Evolutionary conservation across 2,797 vertebrate species (phyloP), one percentile per base, ranked within the genome.

Genomic region (Sebastes trivittatus): DNA sequence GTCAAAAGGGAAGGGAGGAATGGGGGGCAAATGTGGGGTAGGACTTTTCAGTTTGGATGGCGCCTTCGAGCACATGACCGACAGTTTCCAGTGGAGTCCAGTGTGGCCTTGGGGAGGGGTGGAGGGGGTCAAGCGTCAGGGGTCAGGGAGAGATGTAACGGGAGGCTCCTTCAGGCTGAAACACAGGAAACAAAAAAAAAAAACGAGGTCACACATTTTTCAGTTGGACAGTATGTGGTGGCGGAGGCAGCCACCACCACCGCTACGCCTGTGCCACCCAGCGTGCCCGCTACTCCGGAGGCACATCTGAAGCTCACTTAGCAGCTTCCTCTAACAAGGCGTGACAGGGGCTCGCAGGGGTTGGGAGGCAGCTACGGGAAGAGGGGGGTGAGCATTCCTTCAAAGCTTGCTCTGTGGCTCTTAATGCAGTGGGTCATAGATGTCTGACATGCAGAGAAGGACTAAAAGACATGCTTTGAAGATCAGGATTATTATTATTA

Each of bases 221-320:
- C 49, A 30, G 67, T 72, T 56, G 16, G 62, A 42, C 23, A 18
- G 16, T 78, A 74, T 73, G 66, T 36, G 30, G 70, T 34, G 78
- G 69, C 36, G 56, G 71, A 77, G 20, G 66, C 81, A 75, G 60
- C 78, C 59, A 61, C 78, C 72, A 64, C 29, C 70, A 59, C 73
- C 7, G n/a, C 83, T 70, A 22, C 5, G 76, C 75, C 76, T 72
- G 79, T 81, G 86, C 90, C 89, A 88, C 86, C 90, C 85, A 81
- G 76, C 6, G 3, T 55, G 86, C 83, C 72, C 32, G 11, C 76
- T 83, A 9, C 78, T 88, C 91, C 73, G 9, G 38, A 66, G 90
- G 88, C 92, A 82, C 78, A 85, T 92, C 56, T 86, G 83, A 78
- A 87, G 89, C 88, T 90, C 89, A 86, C 86, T 94, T 92, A 89